Conservation (phyloP, 2,113 vertebrate species). For the Rattus rattus region DNA sequence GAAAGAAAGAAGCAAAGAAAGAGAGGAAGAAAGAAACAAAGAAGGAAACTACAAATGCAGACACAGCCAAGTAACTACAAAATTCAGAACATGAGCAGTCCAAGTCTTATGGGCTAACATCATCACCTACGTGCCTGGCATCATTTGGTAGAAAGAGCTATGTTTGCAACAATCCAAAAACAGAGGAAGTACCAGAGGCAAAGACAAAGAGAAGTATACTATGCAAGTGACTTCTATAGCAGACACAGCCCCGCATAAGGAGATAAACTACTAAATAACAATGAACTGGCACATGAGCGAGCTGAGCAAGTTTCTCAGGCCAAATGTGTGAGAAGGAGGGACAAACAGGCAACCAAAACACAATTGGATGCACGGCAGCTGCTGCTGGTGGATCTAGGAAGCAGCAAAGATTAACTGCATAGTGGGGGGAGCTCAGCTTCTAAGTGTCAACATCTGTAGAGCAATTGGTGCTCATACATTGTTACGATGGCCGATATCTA, state of each 20-base stretch:
- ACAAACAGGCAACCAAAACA: neutral
- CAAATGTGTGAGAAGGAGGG: slow-evolving; percentile 23
- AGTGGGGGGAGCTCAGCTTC: neutral
- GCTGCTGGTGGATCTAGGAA: neutral
- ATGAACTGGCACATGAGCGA: slow-evolving; percentile 28
- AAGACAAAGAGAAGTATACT: neutral
- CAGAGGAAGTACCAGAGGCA: neutral
- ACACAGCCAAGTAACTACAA: slow-evolving; percentile 1
- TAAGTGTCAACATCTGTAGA: neutral
- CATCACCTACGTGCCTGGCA: neutral
- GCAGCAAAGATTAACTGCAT: neutral
- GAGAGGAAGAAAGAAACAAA: accelerated
- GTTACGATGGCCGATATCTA: neutral
- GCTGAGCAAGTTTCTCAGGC: neutral
- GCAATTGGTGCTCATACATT: neutral
- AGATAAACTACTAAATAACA: slow-evolving; percentile 50
- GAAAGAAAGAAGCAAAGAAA: no score
- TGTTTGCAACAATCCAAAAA: neutral
- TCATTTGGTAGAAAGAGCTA: neutral
- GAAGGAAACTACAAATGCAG: neutral
- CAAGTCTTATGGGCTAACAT: neutral
- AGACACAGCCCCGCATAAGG: neutral
- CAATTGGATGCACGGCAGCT: neutral
- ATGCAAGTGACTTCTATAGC: slow-evolving; percentile 43
- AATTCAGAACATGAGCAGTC: neutral